phyloP scores from a whole-genome alignment of 1,140 invertebrate genomes.

The Drosophila fuyamai region DNA sequence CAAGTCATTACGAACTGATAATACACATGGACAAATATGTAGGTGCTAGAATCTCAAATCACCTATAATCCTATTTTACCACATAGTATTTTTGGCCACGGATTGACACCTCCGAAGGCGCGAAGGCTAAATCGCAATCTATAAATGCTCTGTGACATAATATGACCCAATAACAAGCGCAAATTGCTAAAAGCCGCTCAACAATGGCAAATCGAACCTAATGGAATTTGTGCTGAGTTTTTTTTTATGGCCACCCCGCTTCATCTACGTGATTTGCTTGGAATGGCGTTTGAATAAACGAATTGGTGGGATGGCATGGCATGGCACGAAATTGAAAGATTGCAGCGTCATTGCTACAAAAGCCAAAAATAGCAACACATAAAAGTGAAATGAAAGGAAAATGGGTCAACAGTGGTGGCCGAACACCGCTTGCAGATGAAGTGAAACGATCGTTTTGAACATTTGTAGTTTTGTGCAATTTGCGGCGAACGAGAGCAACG shows the following conservation, averaged over 20 bases:
- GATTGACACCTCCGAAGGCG: slow-evolving; percentile 2
- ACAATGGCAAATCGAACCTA: slow-evolving; percentile 42
- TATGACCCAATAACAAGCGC: slow-evolving; percentile 35
- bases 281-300: slow-evolving; percentile 7
- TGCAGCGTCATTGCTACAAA: slow-evolving; percentile 35
- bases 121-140: slow-evolving; percentile 22
- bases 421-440: slow-evolving; percentile 32
- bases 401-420: slow-evolving; percentile 29
- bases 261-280: slow-evolving; percentile 40
- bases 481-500: slow-evolving; percentile 16
- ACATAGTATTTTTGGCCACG: neutral
- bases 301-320: slow-evolving; percentile 19
- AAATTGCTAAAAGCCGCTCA: slow-evolving; percentile 28
- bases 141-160: slow-evolving; percentile 33
- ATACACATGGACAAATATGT: neutral
- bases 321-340: slow-evolving; percentile 33
- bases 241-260: slow-evolving; percentile 35
- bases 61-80: neutral
- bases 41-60: neutral
- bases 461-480: slow-evolving; percentile 14
- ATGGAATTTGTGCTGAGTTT: slow-evolving; percentile 33
- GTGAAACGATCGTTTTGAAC: slow-evolving; percentile 55
- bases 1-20: neutral
- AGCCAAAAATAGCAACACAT: slow-evolving; percentile 3
- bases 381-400: slow-evolving; percentile 30